Conservation (phyloP, 1,140 invertebrate genomes). For the Pseudomyrmex cubaensis region DNA sequence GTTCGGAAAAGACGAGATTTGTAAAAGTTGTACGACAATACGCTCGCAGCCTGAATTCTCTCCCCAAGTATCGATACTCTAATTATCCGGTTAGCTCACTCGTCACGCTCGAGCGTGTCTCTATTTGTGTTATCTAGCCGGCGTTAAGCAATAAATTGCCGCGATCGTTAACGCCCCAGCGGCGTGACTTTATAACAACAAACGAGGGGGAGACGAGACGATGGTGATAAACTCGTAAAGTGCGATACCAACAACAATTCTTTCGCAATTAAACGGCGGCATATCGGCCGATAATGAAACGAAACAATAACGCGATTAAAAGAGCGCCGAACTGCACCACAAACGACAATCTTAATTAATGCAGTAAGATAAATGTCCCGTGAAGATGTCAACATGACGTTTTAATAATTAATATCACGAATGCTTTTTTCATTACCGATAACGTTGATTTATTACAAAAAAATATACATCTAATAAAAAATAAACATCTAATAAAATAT, state of each 20-base stretch:
- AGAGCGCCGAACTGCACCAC: conserved; percentile 5
- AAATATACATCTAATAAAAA: background rate
- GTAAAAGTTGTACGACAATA: conserved; percentile 31
- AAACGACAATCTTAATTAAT: background rate
- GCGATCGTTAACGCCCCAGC: conserved; percentile 49
- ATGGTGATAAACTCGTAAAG: conserved; percentile 28
- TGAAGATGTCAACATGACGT: conserved; percentile 33
- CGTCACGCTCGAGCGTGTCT: conserved; percentile 53
- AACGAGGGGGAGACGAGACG: background rate
- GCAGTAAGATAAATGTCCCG: background rate
- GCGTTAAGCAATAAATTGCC: conserved; percentile 59
- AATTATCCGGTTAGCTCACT: conserved; percentile 54
- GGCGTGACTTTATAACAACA: conserved; percentile 48
- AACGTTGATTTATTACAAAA: background rate
- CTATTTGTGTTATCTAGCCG: conserved; percentile 54
- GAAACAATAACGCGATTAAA: conserved; percentile 51
- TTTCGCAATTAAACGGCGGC: conserved; percentile 46
- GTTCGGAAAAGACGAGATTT: conserved; percentile 28
- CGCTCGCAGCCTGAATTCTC: conserved; percentile 39
- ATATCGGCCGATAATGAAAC: conserved; percentile 48
- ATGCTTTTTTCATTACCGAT: background rate
- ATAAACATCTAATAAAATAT: background rate
- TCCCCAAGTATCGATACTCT: conserved; percentile 43
- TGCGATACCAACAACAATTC: conserved; percentile 31
- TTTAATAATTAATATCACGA: background rate